phyloP scores from a whole-genome alignment of 2,797 vertebrate species.

The Serranus cabrilla region DNA sequence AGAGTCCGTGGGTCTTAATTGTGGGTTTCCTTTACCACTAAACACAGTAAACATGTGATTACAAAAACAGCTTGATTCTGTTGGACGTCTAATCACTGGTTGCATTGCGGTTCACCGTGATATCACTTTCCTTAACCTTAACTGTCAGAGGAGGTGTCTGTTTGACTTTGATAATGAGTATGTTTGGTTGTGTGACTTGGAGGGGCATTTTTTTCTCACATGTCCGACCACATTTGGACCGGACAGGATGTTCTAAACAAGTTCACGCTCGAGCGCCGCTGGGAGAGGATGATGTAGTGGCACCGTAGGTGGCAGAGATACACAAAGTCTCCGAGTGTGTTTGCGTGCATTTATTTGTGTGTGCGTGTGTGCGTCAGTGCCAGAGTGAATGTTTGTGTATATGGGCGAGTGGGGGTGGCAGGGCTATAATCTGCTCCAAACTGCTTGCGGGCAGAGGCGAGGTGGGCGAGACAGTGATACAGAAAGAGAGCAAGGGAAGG shows the following conservation, averaged over 20 bases:
- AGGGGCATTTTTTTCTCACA: constrained; percentile 61
- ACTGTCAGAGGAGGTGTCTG: constrained; percentile 61
- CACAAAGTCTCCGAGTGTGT: constrained; percentile 72
- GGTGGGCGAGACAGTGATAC: constrained; percentile 85
- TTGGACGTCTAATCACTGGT: constrained; percentile 71
- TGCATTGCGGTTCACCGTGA: constrained; percentile 64
- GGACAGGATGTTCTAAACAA: constrained; percentile 79
- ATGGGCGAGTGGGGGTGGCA: constrained; percentile 82
- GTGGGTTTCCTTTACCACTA: constrained; percentile 65
- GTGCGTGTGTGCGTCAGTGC: constrained; percentile 57
- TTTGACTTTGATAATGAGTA: constrained; percentile 67
- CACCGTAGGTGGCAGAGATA: constrained; percentile 78
- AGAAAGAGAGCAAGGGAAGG: constrained; percentile 78
- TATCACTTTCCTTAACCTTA: constrained; percentile 73
- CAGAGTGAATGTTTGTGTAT: constrained; percentile 78
- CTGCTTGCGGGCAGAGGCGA: constrained; percentile 85
- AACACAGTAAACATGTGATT: constrained; percentile 75
- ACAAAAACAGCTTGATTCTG: constrained; percentile 67
- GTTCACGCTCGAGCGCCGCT: constrained; percentile 61
- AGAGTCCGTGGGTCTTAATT: constrained; percentile 64
- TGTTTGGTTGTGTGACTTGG: constrained; percentile 59
- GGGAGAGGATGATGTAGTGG: constrained; percentile 76
- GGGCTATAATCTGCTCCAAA: constrained; percentile 86
- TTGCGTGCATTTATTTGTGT: constrained; percentile 47
- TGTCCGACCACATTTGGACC: constrained; percentile 73